Evolutionary conservation across 2,888 invertebrate genomes (phyloP).

Genomic region (Drosophila percnosoma): DNA sequence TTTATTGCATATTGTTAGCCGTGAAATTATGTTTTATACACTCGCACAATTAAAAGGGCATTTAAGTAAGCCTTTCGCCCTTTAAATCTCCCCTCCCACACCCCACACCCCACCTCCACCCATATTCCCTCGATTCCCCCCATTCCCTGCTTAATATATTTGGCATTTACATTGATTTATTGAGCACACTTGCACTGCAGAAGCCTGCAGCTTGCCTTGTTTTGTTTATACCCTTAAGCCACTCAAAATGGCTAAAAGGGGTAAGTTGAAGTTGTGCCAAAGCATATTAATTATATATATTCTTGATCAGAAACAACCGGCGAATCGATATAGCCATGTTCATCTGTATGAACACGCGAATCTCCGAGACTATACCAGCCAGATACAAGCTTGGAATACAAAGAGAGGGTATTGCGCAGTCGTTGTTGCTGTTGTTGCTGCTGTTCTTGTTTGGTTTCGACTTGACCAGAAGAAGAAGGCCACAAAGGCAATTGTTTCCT

Average conservation of each 20-base stretch:
- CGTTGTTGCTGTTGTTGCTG: not conserved
- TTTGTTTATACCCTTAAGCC: not conserved
- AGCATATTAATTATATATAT: not conserved
- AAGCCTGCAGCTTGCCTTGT: not conserved
- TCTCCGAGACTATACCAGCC: not conserved
- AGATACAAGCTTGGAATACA: not conserved
- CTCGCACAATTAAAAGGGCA: constrained; percentile 67
- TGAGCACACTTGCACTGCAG: not conserved
- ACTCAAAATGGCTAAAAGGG: not conserved
- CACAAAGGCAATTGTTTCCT: constrained; percentile 55
- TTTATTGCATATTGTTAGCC: constrained; percentile 73
- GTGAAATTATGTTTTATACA: constrained; percentile 63
- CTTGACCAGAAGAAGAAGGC: constrained; percentile 22
- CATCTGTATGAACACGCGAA: not conserved
- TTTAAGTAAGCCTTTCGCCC: constrained; percentile 14
- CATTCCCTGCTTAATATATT: not conserved
- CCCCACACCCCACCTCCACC: not conserved
- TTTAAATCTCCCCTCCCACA: not conserved
- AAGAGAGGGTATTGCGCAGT: not conserved
- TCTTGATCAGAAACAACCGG: not conserved
- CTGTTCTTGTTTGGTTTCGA: constrained; percentile 12
- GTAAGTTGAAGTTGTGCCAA: not conserved
- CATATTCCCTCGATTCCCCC: not conserved
- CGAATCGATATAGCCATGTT: not conserved
- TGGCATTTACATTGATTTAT: constrained; percentile 58